Evolutionary conservation across 2,113 vertebrate genomes (phyloP), one percentile per base, ranked within the genome.

Genomic region (Rhynchomys soricoides): DNA sequence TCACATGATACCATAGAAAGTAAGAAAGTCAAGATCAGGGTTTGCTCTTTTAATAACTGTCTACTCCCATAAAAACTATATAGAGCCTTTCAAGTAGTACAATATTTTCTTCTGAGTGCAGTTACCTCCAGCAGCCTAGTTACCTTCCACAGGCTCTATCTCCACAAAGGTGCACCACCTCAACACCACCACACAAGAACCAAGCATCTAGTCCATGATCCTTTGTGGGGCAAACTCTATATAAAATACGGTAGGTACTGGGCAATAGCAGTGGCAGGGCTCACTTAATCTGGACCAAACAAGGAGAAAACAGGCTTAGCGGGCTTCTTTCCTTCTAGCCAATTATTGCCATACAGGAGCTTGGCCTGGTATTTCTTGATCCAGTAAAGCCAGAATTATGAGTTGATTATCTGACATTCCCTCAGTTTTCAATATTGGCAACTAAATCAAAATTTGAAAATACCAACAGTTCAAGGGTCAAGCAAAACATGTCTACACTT

Each of bases 381-480:
- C 8, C 34, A 92, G 55, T 75, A 48, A 95, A 90, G 22, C 43
- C 71, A 96, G 64, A 94, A 94, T 26, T 88, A 45, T 43, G 75
- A 29, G 77, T 88, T 86, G 79, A 50, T 50, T 93, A 57, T 50
- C 50, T 87, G 29, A 74, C 52, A 93, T 93, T 92, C 17, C 21
- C 26, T 90, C 50, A 45, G 64, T 90, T 93, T 95, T 94, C 92
- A 96, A 90, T 89, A 87, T 73, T 96, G 79, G 22, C 43, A 90
- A 71, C 57, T 57, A 87, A 66, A 50, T 66, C 48, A 86, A 87
- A 57, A 68, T 92, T 43, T 29, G 55, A 88, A 94, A 73, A 77
- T 88, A 55, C 62, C 6, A 85, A 77, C 24, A 68, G 19, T 78
- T 16, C 31, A 48, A 92, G 10, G 21, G 62, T n/a, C 62, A 83